These are phyloP conservation scores for Steinernema hermaphroditum DNA, from an alignment of 2,888 invertebrate genomes.

Conservation along the genomic window DNA sequence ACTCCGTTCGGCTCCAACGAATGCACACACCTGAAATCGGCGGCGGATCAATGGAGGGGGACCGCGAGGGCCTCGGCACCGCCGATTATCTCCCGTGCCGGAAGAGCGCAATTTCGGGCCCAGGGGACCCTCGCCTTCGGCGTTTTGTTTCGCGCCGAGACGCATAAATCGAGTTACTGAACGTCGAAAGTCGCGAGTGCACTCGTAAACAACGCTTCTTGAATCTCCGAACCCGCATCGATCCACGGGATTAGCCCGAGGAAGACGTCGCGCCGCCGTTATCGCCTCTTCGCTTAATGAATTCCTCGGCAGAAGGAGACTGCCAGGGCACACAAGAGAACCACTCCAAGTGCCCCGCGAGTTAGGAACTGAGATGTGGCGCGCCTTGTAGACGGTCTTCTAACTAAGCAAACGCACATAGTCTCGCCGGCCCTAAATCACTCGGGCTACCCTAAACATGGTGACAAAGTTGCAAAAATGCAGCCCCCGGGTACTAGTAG, in stretches of 20 bases:
- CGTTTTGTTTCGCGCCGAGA: background rate
- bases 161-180: background rate
- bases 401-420: too few species aligned
- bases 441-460: too few species aligned
- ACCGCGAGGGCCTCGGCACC: background rate
- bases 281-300: too few species aligned
- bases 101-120: constrained; percentile 17
- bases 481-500: too few species aligned
- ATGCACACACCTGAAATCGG: constrained; percentile 18
- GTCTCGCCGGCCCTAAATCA: too few species aligned
- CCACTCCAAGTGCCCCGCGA: too few species aligned
- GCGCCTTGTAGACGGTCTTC: too few species aligned
- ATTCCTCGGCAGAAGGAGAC: too few species aligned
- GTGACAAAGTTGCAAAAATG: too few species aligned
- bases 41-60: constrained; percentile 1
- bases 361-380: too few species aligned
- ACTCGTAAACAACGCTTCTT: constrained; percentile 23
- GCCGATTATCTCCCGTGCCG: constrained; percentile 12
- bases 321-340: too few species aligned
- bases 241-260: background rate
- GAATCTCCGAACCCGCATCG: background rate
- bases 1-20: background rate
- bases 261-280: background rate
- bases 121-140: background rate
- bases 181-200: background rate